Conservation (phyloP, 2,888 invertebrate genomes). For the Lutraria lutraria region DNA sequence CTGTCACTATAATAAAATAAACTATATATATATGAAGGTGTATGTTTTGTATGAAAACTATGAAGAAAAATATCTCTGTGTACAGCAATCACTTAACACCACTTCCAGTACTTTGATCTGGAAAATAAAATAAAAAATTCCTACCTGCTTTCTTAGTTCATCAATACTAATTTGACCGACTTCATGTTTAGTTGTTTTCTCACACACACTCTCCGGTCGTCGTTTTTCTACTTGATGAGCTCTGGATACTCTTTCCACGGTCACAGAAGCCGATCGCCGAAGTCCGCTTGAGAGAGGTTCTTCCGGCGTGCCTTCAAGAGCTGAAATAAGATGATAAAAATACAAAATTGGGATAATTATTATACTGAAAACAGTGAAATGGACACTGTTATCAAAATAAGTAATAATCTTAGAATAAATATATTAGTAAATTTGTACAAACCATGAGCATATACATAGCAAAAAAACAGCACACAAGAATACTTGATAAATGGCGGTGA, state of each 20-base stretch:
- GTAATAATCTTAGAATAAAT: no score
- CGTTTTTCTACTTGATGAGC: conserved; percentile 26
- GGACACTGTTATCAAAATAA: no score
- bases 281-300: conserved; percentile 17
- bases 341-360: neutral
- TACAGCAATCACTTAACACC: neutral
- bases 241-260: conserved; percentile 57
- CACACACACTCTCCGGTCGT: conserved; percentile 16
- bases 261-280: conserved; percentile 57
- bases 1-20: no score
- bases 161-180: conserved; percentile 51
- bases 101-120: neutral
- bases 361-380: no score
- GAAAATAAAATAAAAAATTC: neutral
- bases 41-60: neutral
- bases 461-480: no score
- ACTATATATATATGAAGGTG: no score
- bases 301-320: conserved; percentile 50
- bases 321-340: conserved; percentile 43
- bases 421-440: no score
- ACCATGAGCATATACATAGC: no score
- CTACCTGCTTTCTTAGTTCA: conserved; percentile 65
- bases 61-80: neutral
- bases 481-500: no score
- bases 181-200: conserved; percentile 26